Conservation (phyloP, 2,113 vertebrate species). For the Aptenodytes forsteri region DNA sequence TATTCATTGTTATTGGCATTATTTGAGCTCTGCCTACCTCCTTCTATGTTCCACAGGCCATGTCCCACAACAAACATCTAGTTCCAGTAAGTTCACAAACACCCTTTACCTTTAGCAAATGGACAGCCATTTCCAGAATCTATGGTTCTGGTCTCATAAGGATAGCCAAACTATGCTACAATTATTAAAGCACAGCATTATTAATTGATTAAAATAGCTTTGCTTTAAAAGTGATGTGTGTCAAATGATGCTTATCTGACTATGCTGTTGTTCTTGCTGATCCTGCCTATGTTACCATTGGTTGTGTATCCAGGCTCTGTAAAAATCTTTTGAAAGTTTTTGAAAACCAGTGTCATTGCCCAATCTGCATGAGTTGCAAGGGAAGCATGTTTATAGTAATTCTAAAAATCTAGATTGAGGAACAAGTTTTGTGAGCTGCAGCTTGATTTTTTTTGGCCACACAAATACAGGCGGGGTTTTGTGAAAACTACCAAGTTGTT, state of each 20-base stretch:
- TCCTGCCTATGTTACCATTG: background rate
- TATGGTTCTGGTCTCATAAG: background rate
- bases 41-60: background rate
- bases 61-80: background rate
- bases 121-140: background rate
- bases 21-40: background rate
- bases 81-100: background rate
- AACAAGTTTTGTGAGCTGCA: background rate
- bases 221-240: background rate
- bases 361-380: background rate
- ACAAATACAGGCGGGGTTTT: background rate
- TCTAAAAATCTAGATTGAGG: background rate
- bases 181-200: background rate
- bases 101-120: background rate
- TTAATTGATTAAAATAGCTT: background rate
- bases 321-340: background rate
- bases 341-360: background rate
- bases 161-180: background rate
- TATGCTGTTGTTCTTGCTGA: background rate
- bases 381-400: background rate
- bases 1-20: background rate
- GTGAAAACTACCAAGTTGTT: background rate
- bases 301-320: background rate
- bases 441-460: background rate
- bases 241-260: background rate